Evolutionary conservation across 1,140 invertebrate genomes (phyloP).

Genomic region (Himalopsyche phryganea): DNA sequence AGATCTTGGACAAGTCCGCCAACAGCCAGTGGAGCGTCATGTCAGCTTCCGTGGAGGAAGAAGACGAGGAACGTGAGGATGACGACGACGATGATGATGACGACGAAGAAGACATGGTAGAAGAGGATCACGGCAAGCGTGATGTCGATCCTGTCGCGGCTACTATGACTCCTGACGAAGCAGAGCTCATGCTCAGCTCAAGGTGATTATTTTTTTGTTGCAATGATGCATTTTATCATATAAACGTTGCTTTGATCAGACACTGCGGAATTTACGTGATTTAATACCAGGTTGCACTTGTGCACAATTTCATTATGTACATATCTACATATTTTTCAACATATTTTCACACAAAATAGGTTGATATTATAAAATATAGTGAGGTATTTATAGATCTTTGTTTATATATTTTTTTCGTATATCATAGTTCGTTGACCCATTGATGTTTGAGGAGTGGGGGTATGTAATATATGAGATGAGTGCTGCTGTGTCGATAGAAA

Average conservation of each 20-base stretch:
- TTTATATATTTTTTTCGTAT: too few relatives aligned
- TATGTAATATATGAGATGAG: too few relatives aligned
- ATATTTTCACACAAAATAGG: too few relatives aligned
- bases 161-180: slow-evolving; percentile 79
- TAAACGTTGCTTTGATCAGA: neutral
- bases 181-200: slow-evolving; percentile 76
- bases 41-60: slow-evolving; percentile 40
- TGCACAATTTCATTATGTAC: too few relatives aligned
- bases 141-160: slow-evolving; percentile 51
- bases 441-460: too few relatives aligned
- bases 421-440: too few relatives aligned
- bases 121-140: slow-evolving; percentile 28
- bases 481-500: too few relatives aligned
- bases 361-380: too few relatives aligned
- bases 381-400: too few relatives aligned
- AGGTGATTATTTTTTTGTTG: slow-evolving; percentile 52
- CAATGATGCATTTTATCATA: neutral
- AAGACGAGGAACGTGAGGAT: slow-evolving; percentile 39
- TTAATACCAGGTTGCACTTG: too few relatives aligned
- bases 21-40: slow-evolving; percentile 52
- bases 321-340: too few relatives aligned
- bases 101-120: slow-evolving; percentile 25
- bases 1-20: slow-evolving; percentile 53
- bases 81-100: slow-evolving; percentile 34
- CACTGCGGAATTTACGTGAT: too few relatives aligned